Evolutionary conservation across 2,113 vertebrate species (phyloP).

Genomic region (Megaleporinus macrocephalus): DNA sequence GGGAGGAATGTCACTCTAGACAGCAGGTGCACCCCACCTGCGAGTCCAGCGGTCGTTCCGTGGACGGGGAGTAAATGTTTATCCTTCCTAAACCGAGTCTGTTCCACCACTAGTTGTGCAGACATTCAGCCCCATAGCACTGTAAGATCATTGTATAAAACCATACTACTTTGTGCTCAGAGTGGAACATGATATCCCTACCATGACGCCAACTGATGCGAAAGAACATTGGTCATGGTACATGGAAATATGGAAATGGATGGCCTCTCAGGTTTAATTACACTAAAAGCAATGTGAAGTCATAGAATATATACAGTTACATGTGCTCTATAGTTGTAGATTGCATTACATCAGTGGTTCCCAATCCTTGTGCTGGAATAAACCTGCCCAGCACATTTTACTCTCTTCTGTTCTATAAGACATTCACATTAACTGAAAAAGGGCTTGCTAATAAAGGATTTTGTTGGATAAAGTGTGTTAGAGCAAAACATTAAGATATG

Average conservation of each 20-base stretch:
- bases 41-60: slow-evolving; percentile 43
- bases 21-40: slow-evolving; percentile 73
- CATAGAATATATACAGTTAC: not conserved
- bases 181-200: slow-evolving; percentile 15
- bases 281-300: not conserved
- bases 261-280: not conserved
- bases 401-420: too few relatives aligned
- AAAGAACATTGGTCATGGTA: not conserved
- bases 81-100: slow-evolving; percentile 35
- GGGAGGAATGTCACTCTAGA: slow-evolving; percentile 56
- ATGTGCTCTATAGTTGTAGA: not conserved
- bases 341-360: not conserved
- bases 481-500: too few relatives aligned
- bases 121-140: not conserved
- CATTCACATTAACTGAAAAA: too few relatives aligned
- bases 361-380: too few relatives aligned
- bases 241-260: not conserved
- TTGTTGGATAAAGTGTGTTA: too few relatives aligned
- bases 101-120: not conserved
- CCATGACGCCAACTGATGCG: not conserved
- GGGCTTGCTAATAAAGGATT: too few relatives aligned
- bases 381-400: too few relatives aligned
- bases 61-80: slow-evolving; percentile 50
- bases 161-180: not conserved
- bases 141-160: not conserved